Evolutionary conservation across 2,113 vertebrate species (phyloP).

Genomic region (Takifugu bimaculatus): DNA sequence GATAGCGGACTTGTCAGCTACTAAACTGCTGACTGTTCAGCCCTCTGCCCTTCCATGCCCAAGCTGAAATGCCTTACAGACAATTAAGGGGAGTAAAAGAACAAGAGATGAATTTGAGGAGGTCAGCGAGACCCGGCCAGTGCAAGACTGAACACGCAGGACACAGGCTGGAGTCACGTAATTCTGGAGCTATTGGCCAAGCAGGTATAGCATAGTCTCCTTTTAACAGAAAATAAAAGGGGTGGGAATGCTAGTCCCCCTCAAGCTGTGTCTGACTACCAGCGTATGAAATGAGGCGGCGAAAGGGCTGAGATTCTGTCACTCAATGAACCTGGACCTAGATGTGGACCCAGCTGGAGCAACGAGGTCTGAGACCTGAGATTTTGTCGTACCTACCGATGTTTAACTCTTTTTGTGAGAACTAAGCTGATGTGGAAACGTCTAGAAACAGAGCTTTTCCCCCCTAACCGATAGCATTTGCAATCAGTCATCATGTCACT

Average conservation of each 20-base stretch:
- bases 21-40: conserved; percentile 29
- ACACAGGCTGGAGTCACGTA: conserved; percentile 25
- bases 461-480: conserved; percentile 60
- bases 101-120: conserved; percentile 18
- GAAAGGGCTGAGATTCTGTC: conserved; percentile 39
- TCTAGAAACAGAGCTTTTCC: conserved; percentile 27
- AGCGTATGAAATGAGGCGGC: not conserved
- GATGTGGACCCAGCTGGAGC: conserved; percentile 35
- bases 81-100: conserved; percentile 30
- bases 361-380: conserved; percentile 39
- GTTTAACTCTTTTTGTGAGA: conserved; percentile 31
- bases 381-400: conserved; percentile 52
- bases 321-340: conserved; percentile 28
- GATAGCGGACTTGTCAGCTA: conserved; percentile 19
- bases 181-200: conserved; percentile 30
- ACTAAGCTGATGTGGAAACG: conserved; percentile 37
- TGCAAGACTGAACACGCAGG: conserved; percentile 29
- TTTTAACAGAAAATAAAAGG: conserved; percentile 16
- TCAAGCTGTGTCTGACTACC: too few relatives aligned
- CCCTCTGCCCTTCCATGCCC: conserved; percentile 43
- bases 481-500: conserved; percentile 58
- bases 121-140: conserved; percentile 25
- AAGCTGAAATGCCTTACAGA: conserved; percentile 72
- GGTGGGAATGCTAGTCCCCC: conserved; percentile 12
- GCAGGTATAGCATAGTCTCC: conserved; percentile 9